Conservation (phyloP, 2,113 vertebrate genomes). For the Trematomus loennbergii region DNA sequence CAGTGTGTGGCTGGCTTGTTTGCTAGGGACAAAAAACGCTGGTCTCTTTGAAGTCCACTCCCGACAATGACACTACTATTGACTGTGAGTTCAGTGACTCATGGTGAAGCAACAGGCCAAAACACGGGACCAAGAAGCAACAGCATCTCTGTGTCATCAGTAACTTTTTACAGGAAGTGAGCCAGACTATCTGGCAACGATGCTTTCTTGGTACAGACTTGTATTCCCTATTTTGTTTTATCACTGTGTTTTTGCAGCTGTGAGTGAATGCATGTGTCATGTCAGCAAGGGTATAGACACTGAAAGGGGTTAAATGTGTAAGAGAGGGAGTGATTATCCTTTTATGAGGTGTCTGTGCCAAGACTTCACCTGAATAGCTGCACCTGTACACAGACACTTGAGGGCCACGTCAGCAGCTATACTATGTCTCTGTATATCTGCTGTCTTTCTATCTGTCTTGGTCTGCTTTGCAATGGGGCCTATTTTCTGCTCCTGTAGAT, state of each 20-base stretch:
- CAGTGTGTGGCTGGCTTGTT: constrained; percentile 54
- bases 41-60: constrained; percentile 61
- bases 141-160: constrained; percentile 47
- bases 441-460: constrained; percentile 38
- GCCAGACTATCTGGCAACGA: background rate
- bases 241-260: constrained; percentile 19
- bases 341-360: constrained; percentile 39
- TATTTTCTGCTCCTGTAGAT: constrained; percentile 8
- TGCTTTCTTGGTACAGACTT: constrained; percentile 25
- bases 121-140: constrained; percentile 11
- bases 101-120: constrained; percentile 42
- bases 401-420: constrained; percentile 39
- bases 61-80: constrained; percentile 55
- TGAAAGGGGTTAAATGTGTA: constrained; percentile 44
- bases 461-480: constrained; percentile 26
- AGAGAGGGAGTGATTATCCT: constrained; percentile 42
- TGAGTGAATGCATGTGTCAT: constrained; percentile 28
- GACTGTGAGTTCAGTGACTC: constrained; percentile 59
- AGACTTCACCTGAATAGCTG: constrained; percentile 55
- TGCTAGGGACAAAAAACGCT: constrained; percentile 38
- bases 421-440: constrained; percentile 33
- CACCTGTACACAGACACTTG: constrained; percentile 50
- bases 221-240: background rate
- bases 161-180: constrained; percentile 32
- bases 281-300: constrained; percentile 12